Evolutionary conservation across 2,888 invertebrate species (phyloP).

Genomic region (Pyrocoelia pectoralis): DNA sequence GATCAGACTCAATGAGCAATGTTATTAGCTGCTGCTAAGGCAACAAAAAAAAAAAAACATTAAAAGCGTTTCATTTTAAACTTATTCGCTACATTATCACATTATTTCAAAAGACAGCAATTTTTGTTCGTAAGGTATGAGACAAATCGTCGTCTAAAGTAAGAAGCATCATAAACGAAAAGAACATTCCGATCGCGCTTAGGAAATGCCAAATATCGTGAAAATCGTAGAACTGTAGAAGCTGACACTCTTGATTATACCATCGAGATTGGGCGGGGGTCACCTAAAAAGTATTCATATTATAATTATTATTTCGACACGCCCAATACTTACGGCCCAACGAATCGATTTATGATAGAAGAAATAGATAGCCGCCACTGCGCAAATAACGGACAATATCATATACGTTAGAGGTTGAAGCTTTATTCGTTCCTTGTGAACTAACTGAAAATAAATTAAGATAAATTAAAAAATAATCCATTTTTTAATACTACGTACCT

Average conservation of each 20-base stretch:
- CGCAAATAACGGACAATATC: constrained; percentile 68
- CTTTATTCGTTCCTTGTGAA: constrained; percentile 71
- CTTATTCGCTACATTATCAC: too few species aligned
- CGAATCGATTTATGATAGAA: constrained; percentile 76
- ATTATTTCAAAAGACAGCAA: constrained; percentile 75
- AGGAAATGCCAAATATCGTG: constrained; percentile 89
- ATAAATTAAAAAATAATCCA: not conserved
- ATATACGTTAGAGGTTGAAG: constrained; percentile 71
- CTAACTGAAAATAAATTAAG: constrained; percentile 59
- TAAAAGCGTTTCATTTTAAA: too few species aligned
- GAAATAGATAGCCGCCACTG: constrained; percentile 74
- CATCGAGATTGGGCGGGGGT: constrained; percentile 80
- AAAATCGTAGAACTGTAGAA: constrained; percentile 78
- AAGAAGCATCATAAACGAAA: constrained; percentile 82
- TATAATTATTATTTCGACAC: not conserved
- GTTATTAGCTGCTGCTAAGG: too few species aligned
- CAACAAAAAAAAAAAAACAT: too few species aligned
- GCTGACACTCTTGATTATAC: constrained; percentile 74
- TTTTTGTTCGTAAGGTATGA: constrained; percentile 69
- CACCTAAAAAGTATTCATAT: constrained; percentile 55
- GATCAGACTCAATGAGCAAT: too few species aligned
- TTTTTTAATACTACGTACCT: constrained; percentile 62
- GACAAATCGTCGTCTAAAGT: constrained; percentile 82
- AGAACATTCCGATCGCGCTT: constrained; percentile 80
- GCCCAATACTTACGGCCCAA: constrained; percentile 66